Evolutionary conservation across 1,140 invertebrate genomes (phyloP).

Genomic region (Drosophila grimshawi): DNA sequence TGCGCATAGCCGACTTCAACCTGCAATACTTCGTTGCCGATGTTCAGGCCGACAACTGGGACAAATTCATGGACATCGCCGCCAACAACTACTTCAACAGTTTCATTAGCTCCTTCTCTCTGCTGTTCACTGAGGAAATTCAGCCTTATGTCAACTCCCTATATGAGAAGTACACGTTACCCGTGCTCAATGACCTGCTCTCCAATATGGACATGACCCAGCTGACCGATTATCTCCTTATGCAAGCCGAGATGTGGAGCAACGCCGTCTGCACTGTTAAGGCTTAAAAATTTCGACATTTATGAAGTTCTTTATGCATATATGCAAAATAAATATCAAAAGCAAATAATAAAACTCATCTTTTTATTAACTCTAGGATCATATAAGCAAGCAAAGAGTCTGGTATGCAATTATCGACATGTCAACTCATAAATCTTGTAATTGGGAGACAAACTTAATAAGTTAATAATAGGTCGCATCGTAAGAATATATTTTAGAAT

Average conservation of each 20-base stretch:
- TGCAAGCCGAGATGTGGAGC: constrained; percentile 34
- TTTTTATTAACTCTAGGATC: no score
- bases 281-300: no score
- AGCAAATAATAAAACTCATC: no score
- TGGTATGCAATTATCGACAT: no score
- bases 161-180: constrained; percentile 29
- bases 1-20: constrained; percentile 52
- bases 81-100: constrained; percentile 59
- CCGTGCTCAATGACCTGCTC: constrained; percentile 45
- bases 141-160: constrained; percentile 43
- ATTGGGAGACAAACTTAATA: no score
- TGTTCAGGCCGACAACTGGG: constrained; percentile 57
- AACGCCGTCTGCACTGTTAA: constrained; percentile 1
- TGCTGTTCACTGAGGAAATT: constrained; percentile 44
- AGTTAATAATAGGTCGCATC: no score
- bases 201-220: constrained; percentile 42
- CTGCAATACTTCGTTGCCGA: constrained; percentile 50
- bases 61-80: constrained; percentile 55
- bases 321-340: no score
- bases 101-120: constrained; percentile 16
- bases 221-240: constrained; percentile 35
- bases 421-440: no score
- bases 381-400: no score
- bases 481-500: no score
- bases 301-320: no score